Conservation (phyloP, 2,113 vertebrate genomes). For the Seriola rivoliana region DNA sequence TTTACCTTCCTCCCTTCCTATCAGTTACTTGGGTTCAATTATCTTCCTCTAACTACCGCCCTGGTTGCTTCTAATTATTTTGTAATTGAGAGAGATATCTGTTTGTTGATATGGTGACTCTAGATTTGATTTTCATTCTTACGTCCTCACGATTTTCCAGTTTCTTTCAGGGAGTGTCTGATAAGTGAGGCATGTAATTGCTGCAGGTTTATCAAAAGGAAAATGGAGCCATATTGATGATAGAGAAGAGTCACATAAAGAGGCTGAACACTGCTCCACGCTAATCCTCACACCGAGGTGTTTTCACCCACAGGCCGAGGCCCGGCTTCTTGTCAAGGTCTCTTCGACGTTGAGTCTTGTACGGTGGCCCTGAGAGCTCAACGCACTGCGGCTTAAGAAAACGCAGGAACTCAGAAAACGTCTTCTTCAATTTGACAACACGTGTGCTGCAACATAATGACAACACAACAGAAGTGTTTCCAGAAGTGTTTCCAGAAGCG, state of each 20-base stretch:
- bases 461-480: too few species aligned
- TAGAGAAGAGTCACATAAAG: neutral
- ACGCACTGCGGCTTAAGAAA: too few species aligned
- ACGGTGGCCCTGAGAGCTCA: too few species aligned
- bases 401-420: too few species aligned
- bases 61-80: constrained; percentile 16
- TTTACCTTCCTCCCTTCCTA: constrained; percentile 48
- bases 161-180: neutral
- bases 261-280: constrained; percentile 2
- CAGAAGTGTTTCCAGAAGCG: too few species aligned
- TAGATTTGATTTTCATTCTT: neutral
- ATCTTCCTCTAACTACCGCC: constrained; percentile 16
- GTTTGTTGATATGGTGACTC: neutral
- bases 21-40: constrained; percentile 23
- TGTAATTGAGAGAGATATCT: constrained; percentile 6
- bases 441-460: too few species aligned
- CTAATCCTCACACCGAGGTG: constrained; percentile 50
- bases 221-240: neutral
- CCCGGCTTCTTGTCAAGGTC: neutral
- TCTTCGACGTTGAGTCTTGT: neutral
- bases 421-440: too few species aligned
- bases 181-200: neutral
- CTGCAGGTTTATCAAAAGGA: constrained; percentile 11
- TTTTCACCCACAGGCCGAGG: constrained; percentile 12
- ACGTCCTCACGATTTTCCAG: neutral